Evolutionary conservation across 2,113 vertebrate species (phyloP).

Genomic region (Coturnix japonica): DNA sequence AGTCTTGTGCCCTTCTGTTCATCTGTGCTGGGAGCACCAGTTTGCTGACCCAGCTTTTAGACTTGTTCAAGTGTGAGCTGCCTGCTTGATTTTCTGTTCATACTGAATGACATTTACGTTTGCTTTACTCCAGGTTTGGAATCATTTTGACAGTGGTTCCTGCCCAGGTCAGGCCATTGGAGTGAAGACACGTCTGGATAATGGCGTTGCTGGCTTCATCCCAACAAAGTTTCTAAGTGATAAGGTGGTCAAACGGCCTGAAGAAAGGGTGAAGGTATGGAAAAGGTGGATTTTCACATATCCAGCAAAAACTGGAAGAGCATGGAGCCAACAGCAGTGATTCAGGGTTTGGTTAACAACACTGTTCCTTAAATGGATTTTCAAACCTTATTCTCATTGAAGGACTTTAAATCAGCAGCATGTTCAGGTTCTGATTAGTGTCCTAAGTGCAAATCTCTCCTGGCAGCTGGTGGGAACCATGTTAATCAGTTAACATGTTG

Average conservation of each 20-base stretch:
- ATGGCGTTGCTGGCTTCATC: conserved; percentile 96
- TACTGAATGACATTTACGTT: background rate
- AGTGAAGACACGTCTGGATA: conserved; percentile 93
- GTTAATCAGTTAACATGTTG: conserved; percentile 55
- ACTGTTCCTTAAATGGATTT: background rate
- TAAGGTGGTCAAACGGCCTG: conserved; percentile 96
- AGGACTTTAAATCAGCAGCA: background rate
- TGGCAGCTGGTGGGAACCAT: conserved; percentile 35
- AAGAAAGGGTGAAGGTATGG: conserved; percentile 95
- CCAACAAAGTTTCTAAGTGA: conserved; percentile 98
- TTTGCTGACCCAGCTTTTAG: conserved; percentile 15
- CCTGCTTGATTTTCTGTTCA: background rate
- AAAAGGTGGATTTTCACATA: background rate
- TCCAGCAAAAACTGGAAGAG: background rate
- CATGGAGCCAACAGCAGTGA: background rate
- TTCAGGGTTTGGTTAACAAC: background rate
- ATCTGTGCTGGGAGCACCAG: background rate
- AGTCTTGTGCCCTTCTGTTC: background rate
- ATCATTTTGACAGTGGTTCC: conserved; percentile 98
- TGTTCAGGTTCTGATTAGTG: conserved; percentile 26
- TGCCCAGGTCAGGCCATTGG: conserved; percentile 98
- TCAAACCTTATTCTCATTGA: background rate
- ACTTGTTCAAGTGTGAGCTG: background rate
- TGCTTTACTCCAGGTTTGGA: conserved; percentile 88
- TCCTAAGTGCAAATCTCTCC: conserved; percentile 42